Evolutionary conservation across 37 sponge, comb jelly and placozoan genomes (phyloP), one percentile per base, ranked within the genome.

Genomic region (Theonella swinhoei): DNA sequence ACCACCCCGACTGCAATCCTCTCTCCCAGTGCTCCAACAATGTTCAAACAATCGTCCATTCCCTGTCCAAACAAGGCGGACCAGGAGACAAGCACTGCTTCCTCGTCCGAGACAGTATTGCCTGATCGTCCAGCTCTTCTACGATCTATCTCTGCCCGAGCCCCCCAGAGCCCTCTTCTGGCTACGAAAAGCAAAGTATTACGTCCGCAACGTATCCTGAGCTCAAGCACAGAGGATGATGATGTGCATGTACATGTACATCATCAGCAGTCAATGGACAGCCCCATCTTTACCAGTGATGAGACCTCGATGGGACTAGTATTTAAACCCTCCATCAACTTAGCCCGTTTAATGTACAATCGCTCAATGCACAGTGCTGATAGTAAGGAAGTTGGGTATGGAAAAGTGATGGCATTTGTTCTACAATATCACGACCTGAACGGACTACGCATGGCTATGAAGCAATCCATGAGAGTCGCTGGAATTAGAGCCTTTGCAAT

Each of bases 361-460:
- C 80, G 94, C 59, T 90, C 94, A 0, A 63, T 66, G 65, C 81
- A 76, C 0, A 58, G 68, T 42, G 70, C 71, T 39, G 73, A 89
- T 28, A 89, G 76, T 35, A 85, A 84, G 36, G 91, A 89, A 24
- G 79, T 68, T 23, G 83, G 86, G 23, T 94, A 89, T 71, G 40
- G 41, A 1, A 63, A 79, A 29, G 83, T 93, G 25, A 82, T 93
- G 26, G 72, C 66, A 9, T 93, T 93, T 67, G 80, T 93, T 23
- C 64, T 78, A 1, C 63, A 58, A 34, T 76, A 82, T 28, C 89
- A 89, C 54, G 97, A 96, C 75, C 64, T 96, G 80, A 89, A 94
- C 19, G 94, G 94, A 34, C 78, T 96, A 41, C 80, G 91, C 34
- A 81, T 43, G 31, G 79, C 88, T 34, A 91, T 96, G 94, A 89